Base-by-base conservation (phyloP, 2,888 invertebrate species). In the Oscheius sp. region DNA sequence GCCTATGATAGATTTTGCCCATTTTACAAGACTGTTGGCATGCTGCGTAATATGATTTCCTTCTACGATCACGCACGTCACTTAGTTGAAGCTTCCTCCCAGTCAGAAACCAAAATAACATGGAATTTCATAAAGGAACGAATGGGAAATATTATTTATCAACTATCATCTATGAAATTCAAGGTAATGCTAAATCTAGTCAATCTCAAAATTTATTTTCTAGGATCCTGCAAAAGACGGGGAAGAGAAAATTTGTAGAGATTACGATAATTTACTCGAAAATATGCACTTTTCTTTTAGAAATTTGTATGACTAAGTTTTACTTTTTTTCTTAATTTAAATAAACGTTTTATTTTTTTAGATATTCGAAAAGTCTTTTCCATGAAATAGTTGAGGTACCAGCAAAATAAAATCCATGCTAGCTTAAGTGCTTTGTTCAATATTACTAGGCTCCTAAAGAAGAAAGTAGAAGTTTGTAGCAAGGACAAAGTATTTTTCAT, bases 21-120 rank as follows among this genome's bases (percentile, higher is more conserved):
- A 85, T 99, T 99, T 91, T 99, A 97, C 91, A 99, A 98, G 90
- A 97, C 97, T n/a, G 95, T 95, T 71, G 96, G 96, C 82, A 99
- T 99, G 97, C 88, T 99, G 87, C 92, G 91, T 88, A 99, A 98
- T 90, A 96, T 99, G 89, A 96, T 99, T 87, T 90, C 93, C 65
- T 95, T 99, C 90, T 98, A 97, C 89, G 98, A 99, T 89, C 92
- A 96, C 92, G 92, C 98, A 37, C 92, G 95, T 74, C 96, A 97
- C 88, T 93, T 96, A 0, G 96, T 99, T 1, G 97, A 98, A 90
- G 92, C 93, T 74, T 98, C 98, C 31, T 94, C 97, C 66, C 96
- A 97, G 89, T 94, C 94, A 48, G 98, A 98, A 89, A 96, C 96
- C 90, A 97, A 96, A 72, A 90, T 96, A 45, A 76, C 74, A 46